A percentile compares a stretch with the other conserved stretches of the same genome.
phyloP scores from a whole-genome alignment of 2,113 vertebrate genomes.

The Urocolius indicus region DNA sequence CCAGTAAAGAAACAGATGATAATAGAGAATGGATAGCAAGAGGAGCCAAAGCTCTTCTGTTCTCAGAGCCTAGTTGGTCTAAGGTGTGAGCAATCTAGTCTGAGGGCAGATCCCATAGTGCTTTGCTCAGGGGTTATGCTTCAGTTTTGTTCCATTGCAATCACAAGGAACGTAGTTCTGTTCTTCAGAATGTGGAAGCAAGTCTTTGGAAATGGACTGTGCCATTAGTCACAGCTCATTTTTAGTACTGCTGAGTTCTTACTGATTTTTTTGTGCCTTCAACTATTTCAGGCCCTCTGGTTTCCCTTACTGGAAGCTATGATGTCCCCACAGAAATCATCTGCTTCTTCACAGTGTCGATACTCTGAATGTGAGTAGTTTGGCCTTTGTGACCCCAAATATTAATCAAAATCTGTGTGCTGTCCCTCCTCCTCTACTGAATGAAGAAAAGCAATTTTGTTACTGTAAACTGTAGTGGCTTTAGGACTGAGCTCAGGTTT shows the following conservation, averaged over 20 bases:
- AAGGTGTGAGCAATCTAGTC: not conserved
- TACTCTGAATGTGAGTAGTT: conserved; percentile 83
- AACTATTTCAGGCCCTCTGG: conserved; percentile 86
- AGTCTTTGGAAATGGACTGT: not conserved
- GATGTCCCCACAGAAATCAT: conserved; percentile 93
- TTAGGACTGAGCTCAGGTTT: not conserved
- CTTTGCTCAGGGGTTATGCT: not conserved
- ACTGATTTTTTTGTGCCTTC: not conserved
- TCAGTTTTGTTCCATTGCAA: not conserved
- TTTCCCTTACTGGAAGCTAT: conserved; percentile 94
- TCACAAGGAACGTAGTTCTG: not conserved
- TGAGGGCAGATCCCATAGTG: not conserved
- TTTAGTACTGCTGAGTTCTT: not conserved
- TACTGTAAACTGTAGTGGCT: not conserved
- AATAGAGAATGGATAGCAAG: not conserved
- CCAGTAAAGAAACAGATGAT: not conserved
- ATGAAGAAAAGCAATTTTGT: not conserved
- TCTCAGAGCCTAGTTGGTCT: not conserved
- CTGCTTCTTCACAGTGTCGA: conserved; percentile 71
- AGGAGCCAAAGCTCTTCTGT: not conserved
- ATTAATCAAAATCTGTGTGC: not conserved
- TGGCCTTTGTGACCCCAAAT: not conserved
- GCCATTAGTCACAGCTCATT: not conserved
- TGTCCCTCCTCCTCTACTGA: not conserved
- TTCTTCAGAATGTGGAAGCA: not conserved